Evolutionary conservation across 2,888 invertebrate genomes (phyloP), one percentile per base, ranked within the genome.

Genomic region (Stenodera caucasica): DNA sequence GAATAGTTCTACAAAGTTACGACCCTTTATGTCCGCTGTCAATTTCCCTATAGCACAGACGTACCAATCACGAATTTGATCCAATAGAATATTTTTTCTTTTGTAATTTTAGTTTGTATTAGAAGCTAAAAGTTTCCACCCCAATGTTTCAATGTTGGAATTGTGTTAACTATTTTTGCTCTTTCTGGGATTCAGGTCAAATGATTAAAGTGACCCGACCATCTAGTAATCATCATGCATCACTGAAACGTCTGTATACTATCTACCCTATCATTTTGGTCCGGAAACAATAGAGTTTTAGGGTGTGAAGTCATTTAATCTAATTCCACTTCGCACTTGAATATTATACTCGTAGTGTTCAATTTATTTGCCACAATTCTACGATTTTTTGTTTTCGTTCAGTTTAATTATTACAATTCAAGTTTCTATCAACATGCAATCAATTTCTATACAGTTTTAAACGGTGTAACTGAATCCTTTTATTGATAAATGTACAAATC

Each of bases 121-220:
- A n/a, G n/a, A n/a, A n/a, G n/a, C n/a, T n/a, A n/a, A n/a, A n/a
- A n/a, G n/a, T n/a, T n/a, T n/a, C n/a, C n/a, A n/a, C n/a, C n/a
- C n/a, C n/a, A n/a, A n/a, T n/a, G n/a, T 23, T 45, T 12, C 45
- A n/a, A 12, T 45, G 21, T n/a, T n/a, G n/a, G n/a, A n/a, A n/a
- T n/a, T 2, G 11, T 21, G 45, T 21, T 18, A 45, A 45, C 11
- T 21, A 11, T 11, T 18, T 12, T 32, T n/a, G n/a, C 9, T n/a
- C 18, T 32, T 32, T 52, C 32, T 52, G 12, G 51, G 45, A 62
- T 58, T 55, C 58, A 53, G 60, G 53, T 54, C 51, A 32, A 45
- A 61, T 55, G 60, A 61, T 66, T 63, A 66, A 66, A 61, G 55
- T 61, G 63, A 61, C 66, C 66, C 50, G 33, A 57, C 55, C 55